Evolutionary conservation across 2,797 vertebrate genomes (phyloP), one percentile per base, ranked within the genome.

Genomic region (Gambusia yucatana): DNA sequence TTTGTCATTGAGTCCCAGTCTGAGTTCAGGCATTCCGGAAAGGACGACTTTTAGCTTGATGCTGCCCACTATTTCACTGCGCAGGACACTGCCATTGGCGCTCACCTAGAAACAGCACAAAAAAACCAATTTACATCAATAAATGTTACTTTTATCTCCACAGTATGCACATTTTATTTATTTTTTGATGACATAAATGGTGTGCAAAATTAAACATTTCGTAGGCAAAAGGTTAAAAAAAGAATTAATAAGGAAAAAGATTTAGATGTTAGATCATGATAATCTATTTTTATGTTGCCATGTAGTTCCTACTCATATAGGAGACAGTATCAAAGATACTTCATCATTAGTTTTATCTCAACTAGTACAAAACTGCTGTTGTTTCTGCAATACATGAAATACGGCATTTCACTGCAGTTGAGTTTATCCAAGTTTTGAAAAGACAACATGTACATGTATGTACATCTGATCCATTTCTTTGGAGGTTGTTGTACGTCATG

Each of bases 1-100:
- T 93, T 96, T 96, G 90, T 97, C 96, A 48, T 97, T 97, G 83
- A 97, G 96, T 52, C 96, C 96, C 87, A 96, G 88, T 80, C 96
- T 86, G 73, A 97, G 94, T 72, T 97, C 96, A 14, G 96, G 96
- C 96, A 97, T 97, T 76, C 96, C 96, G 1, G 96, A 96, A 65
- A 97, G 93, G 71, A 96, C 89, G 47, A 96, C 96, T 91, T 94
- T 96, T 79, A 97, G 94, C 86, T 96, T 96, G 78, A 97, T 93
- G 89, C 82, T 87, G 75, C 96, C 96, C 82, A 96, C 88, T 30
- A 97, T 96, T 89, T 97, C 96, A 67, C 96, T 96, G 81, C 93
- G 93, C 77, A 97, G 91, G 80, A 97, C 94, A 13, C 91, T 94
- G 86, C 96, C 96, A 7, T 78, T 95, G 67, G 95, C 95, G 25